Percentiles rank a stretch among this genome's conserved stretches.
These are phyloP conservation scores for Trissonchulus sp. DNA, from an alignment of 2,888 invertebrate species.

Conservation along the genomic window DNA sequence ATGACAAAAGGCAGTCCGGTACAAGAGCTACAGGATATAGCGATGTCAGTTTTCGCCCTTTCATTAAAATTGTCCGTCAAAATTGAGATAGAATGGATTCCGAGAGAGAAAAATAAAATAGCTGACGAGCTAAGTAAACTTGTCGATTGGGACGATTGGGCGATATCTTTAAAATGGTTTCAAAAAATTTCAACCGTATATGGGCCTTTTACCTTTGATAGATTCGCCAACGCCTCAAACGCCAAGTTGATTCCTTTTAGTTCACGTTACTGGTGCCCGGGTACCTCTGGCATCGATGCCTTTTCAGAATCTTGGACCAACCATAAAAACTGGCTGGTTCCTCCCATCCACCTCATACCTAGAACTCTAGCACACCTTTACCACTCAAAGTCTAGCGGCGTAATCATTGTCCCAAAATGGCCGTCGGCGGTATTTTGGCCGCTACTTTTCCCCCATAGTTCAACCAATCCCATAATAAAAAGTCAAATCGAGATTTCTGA, in stretches of 20 bases:
- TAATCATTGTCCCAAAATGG: not conserved
- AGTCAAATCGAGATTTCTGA: no score
- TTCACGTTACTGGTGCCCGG: not conserved
- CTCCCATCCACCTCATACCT: not conserved
- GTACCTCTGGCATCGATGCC: not conserved
- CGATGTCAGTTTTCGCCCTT: not conserved
- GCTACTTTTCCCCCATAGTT: no score
- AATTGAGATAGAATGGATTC: slow-evolving; percentile 6
- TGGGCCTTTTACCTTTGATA: not conserved
- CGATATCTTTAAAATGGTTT: not conserved
- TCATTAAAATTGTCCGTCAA: not conserved
- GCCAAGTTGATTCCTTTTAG: not conserved
- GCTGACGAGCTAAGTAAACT: not conserved
- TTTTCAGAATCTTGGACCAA: slow-evolving; percentile 1
- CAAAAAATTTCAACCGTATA: not conserved
- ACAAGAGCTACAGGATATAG: not conserved
- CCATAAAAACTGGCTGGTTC: not conserved
- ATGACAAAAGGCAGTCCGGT: not conserved
- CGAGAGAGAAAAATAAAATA: slow-evolving; percentile 1
- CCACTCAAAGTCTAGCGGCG: not conserved
- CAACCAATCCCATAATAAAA: no score
- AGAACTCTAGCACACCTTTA: not conserved
- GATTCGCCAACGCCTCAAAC: not conserved
- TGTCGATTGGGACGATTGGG: slow-evolving; percentile 7
- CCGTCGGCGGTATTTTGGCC: not conserved